Base-by-base conservation (phyloP, 2,113 vertebrate species). In the Equus przewalskii region DNA sequence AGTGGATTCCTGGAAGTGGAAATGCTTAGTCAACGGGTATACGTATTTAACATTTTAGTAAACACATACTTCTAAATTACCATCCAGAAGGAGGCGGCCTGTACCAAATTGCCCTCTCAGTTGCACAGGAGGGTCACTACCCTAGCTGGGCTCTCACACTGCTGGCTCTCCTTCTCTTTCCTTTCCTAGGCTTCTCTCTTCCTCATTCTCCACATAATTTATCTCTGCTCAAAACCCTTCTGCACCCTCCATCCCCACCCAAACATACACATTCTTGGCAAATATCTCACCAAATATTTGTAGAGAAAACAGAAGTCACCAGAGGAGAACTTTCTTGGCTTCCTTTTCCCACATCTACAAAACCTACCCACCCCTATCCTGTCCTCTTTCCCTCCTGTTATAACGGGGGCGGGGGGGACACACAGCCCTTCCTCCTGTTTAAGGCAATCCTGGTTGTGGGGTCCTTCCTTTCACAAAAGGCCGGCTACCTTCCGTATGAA, bases 21-120 rank as follows among this genome's bases (percentile, higher is more conserved):
- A 87, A 83, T 70, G 67, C 22, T 93, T 87, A 28, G 19, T 87
- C 69, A 91, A 87, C 46, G 8, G 21, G 10, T 44, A 26, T 65
- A 67, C 5, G 13, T 49, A 88, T 49, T 91, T 89, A 79, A 69
- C 36, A 81, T 87, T 82, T 97, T 86, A 86, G 62, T 56, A 94
- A 86, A 62, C 62, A 80, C 30, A 56, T 67, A 80, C 30, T 79
- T 93, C 81, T 75, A 96, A 56, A 86, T 30, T 78, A 26, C 46
- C 79, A 41, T 60, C 67, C 41, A 4, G 49, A 83, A 46, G 21
- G 24, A 76, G 73, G 21, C 24, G 16, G 10, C 0, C 54, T 70
- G 24, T 56, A 73, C 6, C 24, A 33, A 84, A 88, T 8, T 65
- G 44, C 44, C 26, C 51, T 95, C 41, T 6, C 4, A 96, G 44